Base-by-base conservation (phyloP, 2,888 invertebrate species). In the Drosophila formosana region DNA sequence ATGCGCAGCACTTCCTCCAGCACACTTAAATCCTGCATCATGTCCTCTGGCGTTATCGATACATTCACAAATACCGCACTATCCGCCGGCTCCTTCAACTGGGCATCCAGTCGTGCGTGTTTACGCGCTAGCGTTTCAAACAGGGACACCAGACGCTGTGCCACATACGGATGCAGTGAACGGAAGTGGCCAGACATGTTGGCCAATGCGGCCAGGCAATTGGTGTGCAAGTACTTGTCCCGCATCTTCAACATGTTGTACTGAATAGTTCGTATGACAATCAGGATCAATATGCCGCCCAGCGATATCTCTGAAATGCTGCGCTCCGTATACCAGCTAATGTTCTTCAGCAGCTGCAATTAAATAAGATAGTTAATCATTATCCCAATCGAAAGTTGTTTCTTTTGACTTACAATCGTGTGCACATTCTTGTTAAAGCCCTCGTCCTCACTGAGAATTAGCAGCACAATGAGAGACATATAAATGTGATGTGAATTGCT, bases 181-280 rank as follows among this genome's bases (percentile, higher is more conserved):
- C 97, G 95, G 92, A 99, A 99, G 90, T 96, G 96, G 78, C 95
- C 96, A 39, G 99, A 99, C 99, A 99, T 99, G 89, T 99, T 99
- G 13, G 99, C 99, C 80, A 99, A 94, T 5, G 99, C 99, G 2
- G 99, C 99, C 74, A 99, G 93, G 91, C 99, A 99, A 93, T 99
- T 99, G 3, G 99, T 99, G 92, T 99, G 99, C 18, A 99, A 94
- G 92, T 99, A 99, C 92, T 98, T 98, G 91, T 99, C 99, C 78
- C 98, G 94, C 94, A 98, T 98, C 90, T 98, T 96, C 70, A 98
- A 94, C 95, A 99, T 98, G 91, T 99, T 99, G 93, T 97, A 98
- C 91, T 99, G 99, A 84, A 99, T 96, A 5, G 99, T 99, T 68
- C 99, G 94, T 30, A 98, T 96, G n/a, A 99, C 96, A 2, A 99